These are phyloP conservation scores for Kradibia gibbosae DNA, from an alignment of 1,140 invertebrate species.

Conservation along the genomic window DNA sequence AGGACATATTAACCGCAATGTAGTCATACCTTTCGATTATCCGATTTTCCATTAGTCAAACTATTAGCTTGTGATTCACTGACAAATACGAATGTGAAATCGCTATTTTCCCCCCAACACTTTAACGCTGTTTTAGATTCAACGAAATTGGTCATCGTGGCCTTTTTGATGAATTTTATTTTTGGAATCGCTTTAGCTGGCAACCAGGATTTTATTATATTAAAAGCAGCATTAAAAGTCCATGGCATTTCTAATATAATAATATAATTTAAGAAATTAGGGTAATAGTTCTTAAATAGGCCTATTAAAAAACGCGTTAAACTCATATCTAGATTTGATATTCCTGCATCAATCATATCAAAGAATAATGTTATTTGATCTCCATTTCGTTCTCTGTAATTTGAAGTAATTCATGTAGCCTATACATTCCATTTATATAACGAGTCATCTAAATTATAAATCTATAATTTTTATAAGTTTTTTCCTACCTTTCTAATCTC, in stretches of 20 bases:
- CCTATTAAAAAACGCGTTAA: slow-evolving; percentile 88
- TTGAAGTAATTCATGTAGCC: slow-evolving; percentile 33
- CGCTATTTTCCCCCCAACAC: slow-evolving; percentile 89
- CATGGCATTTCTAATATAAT: slow-evolving; percentile 96
- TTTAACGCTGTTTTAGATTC: slow-evolving; percentile 81
- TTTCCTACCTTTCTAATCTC: slow-evolving; percentile 81
- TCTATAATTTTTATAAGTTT: no score
- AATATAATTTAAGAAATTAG: slow-evolving; percentile 91
- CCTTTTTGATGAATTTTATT: slow-evolving; percentile 91
- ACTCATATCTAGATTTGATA: slow-evolving; percentile 92
- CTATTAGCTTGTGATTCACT: slow-evolving; percentile 72
- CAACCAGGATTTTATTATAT: slow-evolving; percentile 90
- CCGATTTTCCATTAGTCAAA: slow-evolving; percentile 70
- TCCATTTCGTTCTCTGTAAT: slow-evolving; percentile 79
- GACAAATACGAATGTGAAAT: slow-evolving; percentile 82
- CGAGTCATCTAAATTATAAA: neutral
- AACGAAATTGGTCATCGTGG: slow-evolving; percentile 84
- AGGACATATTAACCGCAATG: slow-evolving; percentile 16
- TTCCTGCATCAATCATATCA: slow-evolving; percentile 89
- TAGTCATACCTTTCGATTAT: slow-evolving; percentile 73
- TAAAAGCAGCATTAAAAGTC: slow-evolving; percentile 94
- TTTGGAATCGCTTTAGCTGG: slow-evolving; percentile 91
- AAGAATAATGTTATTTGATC: slow-evolving; percentile 89
- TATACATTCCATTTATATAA: neutral
- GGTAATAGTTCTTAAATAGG: slow-evolving; percentile 92